Evolutionary conservation across 2,113 vertebrate species (phyloP), one percentile per base, ranked within the genome.

Genomic region (Anarhynchus alexandrinus): DNA sequence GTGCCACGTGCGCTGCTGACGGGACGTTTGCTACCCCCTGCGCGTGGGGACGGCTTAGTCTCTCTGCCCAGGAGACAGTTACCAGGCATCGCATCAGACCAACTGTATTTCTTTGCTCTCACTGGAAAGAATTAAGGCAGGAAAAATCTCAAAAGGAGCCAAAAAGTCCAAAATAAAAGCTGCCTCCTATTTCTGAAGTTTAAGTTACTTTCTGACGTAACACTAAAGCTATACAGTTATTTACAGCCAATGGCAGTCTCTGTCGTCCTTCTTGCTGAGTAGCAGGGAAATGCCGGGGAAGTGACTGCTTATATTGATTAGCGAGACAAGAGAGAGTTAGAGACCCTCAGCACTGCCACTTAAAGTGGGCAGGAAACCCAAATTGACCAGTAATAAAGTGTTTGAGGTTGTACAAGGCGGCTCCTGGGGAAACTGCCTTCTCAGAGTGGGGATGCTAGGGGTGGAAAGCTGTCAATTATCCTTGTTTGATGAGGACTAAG

Each of bases 251-350:
- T n/a, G 89, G 89, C 95, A 79, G 87, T 70, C 79, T 55, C 54
- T 65, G 4, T 97, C 76, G 89, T 96, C 66, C 54, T 98, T 97
- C 97, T 98, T 95, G 96, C 98, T 97, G 98, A 98, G 97, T 95
- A 98, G 97, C 98, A 97, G 97, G 96, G 97, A 98, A 97, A 97
- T 36, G 88, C 97, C 0, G 70, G 89, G 95, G 96, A 97, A 98
- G 97, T 98, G 98, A 98, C 98, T 98, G 98, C 97, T 98, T 95
- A 90, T 98, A 98, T 98, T 98, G 98, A 98, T 98, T 97, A 98
- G 96, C 29, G 22, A 96, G 98, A 97, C 97, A 88, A 81, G 96
- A 93, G 98, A 98, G 98, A 98, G 97, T 95, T 97, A 94, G 95
- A 98, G 97, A 98, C 96, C 97, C 97, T 98, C 98, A 97, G 98